phyloP scores from a whole-genome alignment of 2,888 invertebrate genomes.

The Zaprionus bogoriensis region DNA sequence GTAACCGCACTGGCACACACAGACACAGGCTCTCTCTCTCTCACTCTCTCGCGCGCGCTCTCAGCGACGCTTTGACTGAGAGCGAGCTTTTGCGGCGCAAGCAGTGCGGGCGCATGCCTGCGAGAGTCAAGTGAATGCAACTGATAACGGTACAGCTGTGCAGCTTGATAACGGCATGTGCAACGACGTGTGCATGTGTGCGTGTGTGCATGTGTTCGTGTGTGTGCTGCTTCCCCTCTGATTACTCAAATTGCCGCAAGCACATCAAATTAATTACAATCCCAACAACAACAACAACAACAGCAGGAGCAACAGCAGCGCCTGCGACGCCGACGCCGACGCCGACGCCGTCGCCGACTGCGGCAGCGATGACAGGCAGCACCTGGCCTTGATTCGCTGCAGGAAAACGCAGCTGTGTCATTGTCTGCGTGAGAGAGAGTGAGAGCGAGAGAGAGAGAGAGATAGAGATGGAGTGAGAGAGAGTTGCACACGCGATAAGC shows the following conservation, averaged over 20 bases:
- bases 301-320: slow-evolving; percentile 13
- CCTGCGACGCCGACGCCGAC: slow-evolving; percentile 2
- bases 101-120: slow-evolving; percentile 57
- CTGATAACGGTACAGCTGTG: slow-evolving; percentile 72
- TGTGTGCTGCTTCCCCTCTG: slow-evolving; percentile 19
- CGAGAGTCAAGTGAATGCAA: slow-evolving; percentile 17
- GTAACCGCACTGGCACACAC: no score
- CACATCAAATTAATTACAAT: slow-evolving; percentile 67
- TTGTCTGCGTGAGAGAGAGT: slow-evolving; percentile 8
- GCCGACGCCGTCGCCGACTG: slow-evolving; percentile 4
- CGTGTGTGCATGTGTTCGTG: slow-evolving; percentile 4
- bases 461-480: slow-evolving; percentile 10
- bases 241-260: slow-evolving; percentile 57
- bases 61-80: background rate
- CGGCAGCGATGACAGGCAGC: slow-evolving; percentile 13
- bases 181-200: slow-evolving; percentile 18
- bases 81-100: slow-evolving; percentile 49
- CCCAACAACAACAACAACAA: slow-evolving; percentile 42
- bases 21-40: background rate
- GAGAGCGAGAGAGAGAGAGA: slow-evolving; percentile 10
- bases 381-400: slow-evolving; percentile 38
- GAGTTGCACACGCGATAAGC: background rate
- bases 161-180: slow-evolving; percentile 59
- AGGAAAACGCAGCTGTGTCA: slow-evolving; percentile 38
- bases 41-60: background rate